A percentile compares a stretch with the other conserved stretches of the same genome.
phyloP scores from a whole-genome alignment of 1,140 invertebrate genomes.

The Kradibia gibbosae region DNA sequence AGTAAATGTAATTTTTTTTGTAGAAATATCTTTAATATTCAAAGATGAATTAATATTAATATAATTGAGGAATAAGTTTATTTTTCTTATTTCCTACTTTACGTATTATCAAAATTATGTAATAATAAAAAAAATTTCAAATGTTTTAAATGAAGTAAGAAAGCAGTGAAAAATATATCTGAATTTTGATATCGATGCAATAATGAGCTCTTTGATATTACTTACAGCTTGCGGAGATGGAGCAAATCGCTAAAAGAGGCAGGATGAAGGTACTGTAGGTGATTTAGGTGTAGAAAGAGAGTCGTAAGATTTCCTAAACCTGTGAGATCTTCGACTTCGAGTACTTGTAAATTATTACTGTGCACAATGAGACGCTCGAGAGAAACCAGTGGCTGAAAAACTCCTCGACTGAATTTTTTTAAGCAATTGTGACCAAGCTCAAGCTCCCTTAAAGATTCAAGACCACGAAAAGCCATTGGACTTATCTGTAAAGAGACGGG shows the following conservation, averaged over 20 bases:
- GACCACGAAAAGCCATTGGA: conserved; percentile 70
- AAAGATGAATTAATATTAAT: no score
- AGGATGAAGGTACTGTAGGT: conserved; percentile 72
- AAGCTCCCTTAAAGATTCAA: conserved; percentile 74
- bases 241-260: conserved; percentile 71
- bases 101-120: no score
- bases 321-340: conserved; percentile 72
- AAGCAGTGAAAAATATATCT: no score
- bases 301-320: conserved; percentile 75
- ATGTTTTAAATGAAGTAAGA: no score
- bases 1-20: no score
- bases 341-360: conserved; percentile 74
- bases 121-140: no score
- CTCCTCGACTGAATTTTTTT: conserved; percentile 69
- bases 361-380: conserved; percentile 77
- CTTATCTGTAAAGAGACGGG: conserved; percentile 47
- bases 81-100: no score
- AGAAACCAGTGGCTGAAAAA: conserved; percentile 69
- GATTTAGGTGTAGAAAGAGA: conserved; percentile 78
- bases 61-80: no score
- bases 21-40: no score
- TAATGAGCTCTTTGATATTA: background rate
- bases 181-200: no score
- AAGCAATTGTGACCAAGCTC: conserved; percentile 76
- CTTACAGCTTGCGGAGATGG: conserved; percentile 65